Base-by-base conservation (phyloP, 2,888 invertebrate genomes). In the Macrosoma leucophasiata region DNA sequence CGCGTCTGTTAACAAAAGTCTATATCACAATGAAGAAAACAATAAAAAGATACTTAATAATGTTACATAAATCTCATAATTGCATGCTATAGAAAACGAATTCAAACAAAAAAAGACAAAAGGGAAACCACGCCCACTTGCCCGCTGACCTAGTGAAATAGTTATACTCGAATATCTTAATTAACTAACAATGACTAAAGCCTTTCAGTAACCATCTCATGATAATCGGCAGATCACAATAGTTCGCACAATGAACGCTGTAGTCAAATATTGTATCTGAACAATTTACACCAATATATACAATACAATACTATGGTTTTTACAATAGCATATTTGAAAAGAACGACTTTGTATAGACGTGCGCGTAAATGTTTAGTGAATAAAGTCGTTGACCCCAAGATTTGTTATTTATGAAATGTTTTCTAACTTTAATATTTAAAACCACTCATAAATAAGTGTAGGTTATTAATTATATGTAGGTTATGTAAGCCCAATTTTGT, bases 161-260 rank as follows among this genome's bases (percentile, higher is more conserved):
- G 70, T 71, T 64, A 58, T 46, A 59, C 51, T 55, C 50, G 46
- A 57, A 63, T 53, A 47, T 58, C 65, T 71, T 71, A 73, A 78
- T 79, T 79, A 72, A 51, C 58, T 50, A 63, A 71, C 69, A 72
- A 72, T 65, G 60, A 64, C 57, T 58, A 52, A 67, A 70, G 59
- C 57, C 58, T 61, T 69, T 69, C 49, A 65, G 55, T 54, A 56
- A 55, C 52, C 59, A 58, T 61, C 62, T 67, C 64, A 61, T 64
- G 62, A 64, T 72, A 65, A 64, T 62, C 62, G 52, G 44, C 57
- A 62, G 50, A 61, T 62, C 56, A 67, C 66, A 74, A 72, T 68
- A 60, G 58, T 59, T 43, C 23, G 39, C 56, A 75, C 67, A 76
- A 74, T 59, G 49, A 52, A 43, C 48, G 48, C 46, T 46, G 48